A percentile compares a stretch with the other conserved stretches of the same genome.
These are phyloP conservation scores for Hemicordylus capensis DNA, from an alignment of 2,113 vertebrate genomes.

Conservation along the genomic window DNA sequence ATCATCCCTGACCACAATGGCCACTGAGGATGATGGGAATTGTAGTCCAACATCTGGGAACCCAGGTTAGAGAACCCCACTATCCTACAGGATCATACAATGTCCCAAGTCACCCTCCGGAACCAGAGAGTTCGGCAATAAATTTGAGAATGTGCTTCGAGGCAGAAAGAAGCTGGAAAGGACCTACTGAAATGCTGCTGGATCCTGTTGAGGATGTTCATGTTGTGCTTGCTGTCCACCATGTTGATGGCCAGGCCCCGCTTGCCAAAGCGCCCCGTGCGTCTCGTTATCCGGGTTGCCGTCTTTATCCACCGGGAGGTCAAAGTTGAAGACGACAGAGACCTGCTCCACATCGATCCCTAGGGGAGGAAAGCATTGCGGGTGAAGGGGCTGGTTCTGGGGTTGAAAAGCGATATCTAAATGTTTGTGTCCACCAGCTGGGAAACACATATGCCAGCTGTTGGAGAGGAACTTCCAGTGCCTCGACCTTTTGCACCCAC, in stretches of 20 bases:
- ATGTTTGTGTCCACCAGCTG: too few relatives aligned
- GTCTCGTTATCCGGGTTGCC: slow-evolving; percentile 92
- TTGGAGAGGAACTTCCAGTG: too few relatives aligned
- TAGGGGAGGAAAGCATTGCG: slow-evolving; percentile 1
- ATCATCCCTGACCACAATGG: too few relatives aligned
- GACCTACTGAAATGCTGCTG: slow-evolving; percentile 91
- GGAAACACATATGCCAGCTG: too few relatives aligned
- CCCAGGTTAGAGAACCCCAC: too few relatives aligned
- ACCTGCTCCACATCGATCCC: slow-evolving; percentile 96
- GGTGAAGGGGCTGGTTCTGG: not conserved
- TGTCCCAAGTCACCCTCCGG: not conserved
- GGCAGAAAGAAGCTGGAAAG: accelerated
- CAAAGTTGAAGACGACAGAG: slow-evolving; percentile 95
- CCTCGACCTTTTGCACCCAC: too few relatives aligned
- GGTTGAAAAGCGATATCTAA: too few relatives aligned
- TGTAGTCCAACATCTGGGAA: too few relatives aligned
- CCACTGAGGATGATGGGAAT: too few relatives aligned
- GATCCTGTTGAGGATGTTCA: slow-evolving; percentile 90
- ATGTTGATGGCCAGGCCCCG: slow-evolving; percentile 91
- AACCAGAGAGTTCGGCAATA: too few relatives aligned
- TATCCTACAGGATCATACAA: too few relatives aligned
- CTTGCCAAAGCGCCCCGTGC: slow-evolving; percentile 92
- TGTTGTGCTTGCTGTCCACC: slow-evolving; percentile 90
- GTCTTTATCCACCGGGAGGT: slow-evolving; percentile 89
- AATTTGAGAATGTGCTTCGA: accelerated